Evolutionary conservation across 2,797 vertebrate genomes (phyloP).

Genomic region (Halcyon smyrnensis): DNA sequence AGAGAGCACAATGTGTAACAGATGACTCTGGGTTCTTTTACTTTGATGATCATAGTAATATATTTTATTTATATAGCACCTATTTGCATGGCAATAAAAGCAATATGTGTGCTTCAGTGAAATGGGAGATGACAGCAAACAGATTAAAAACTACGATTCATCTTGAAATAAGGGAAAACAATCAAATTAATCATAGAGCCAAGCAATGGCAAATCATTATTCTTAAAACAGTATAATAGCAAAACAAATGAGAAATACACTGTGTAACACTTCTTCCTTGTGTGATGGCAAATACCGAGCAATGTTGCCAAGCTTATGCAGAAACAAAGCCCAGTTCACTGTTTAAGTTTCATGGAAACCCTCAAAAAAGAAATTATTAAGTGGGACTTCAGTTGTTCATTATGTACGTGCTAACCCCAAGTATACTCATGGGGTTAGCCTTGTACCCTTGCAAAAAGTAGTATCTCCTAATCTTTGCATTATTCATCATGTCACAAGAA

Average conservation of each 20-base stretch:
- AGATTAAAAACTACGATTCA: conserved; percentile 63
- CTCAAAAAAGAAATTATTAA: neutral
- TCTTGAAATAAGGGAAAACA: conserved; percentile 50
- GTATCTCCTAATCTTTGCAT: neutral
- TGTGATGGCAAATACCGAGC: neutral
- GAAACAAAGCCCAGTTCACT: neutral
- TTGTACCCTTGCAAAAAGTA: neutral
- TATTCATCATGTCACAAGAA: neutral
- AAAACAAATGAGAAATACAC: conserved; percentile 59
- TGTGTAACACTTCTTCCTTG: neutral
- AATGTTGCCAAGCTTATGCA: neutral
- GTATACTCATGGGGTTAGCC: neutral
- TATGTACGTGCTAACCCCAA: neutral
- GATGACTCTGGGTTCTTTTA: conserved; percentile 26
- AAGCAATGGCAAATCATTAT: conserved; percentile 51
- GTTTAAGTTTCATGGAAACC: neutral
- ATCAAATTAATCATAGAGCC: conserved; percentile 60
- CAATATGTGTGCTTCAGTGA: conserved; percentile 47
- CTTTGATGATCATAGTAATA: conserved; percentile 27
- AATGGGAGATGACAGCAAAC: conserved; percentile 63
- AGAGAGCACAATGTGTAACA: conserved; percentile 7
- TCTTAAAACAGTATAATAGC: conserved; percentile 58
- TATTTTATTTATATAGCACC: conserved; percentile 52
- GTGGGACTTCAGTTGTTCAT: neutral
- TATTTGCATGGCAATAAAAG: conserved; percentile 47